Evolutionary conservation across 2,888 invertebrate species (phyloP).

Genomic region (Lucinisca nassula): DNA sequence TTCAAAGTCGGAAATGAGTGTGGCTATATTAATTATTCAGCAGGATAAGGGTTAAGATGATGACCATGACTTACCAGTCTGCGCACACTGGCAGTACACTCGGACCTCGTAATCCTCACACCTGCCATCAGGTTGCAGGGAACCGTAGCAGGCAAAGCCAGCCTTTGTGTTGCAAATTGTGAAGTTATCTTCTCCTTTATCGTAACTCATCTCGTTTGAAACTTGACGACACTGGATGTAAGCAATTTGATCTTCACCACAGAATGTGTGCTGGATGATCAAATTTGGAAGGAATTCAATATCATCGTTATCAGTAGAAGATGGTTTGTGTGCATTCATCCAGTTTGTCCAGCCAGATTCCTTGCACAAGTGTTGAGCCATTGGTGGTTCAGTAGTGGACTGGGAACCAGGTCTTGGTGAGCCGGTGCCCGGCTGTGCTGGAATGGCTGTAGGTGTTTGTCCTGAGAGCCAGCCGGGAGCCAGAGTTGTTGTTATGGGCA

Average conservation of each 20-base stretch:
- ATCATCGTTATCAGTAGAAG: constrained; percentile 64
- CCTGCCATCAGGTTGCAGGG: constrained; percentile 66
- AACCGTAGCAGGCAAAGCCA: constrained; percentile 55
- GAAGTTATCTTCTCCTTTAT: constrained; percentile 91
- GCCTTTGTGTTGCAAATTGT: constrained; percentile 76
- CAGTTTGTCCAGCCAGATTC: constrained; percentile 81
- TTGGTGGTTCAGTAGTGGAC: neutral
- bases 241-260: constrained; percentile 66
- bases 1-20: too few species aligned
- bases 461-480: constrained; percentile 56
- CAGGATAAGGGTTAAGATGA: too few species aligned
- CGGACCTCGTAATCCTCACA: constrained; percentile 85
- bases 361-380: constrained; percentile 52
- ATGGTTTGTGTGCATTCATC: constrained; percentile 75
- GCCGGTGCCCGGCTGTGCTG: constrained; percentile 20
- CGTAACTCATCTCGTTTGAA: constrained; percentile 67
- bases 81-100: constrained; percentile 84
- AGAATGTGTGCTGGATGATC: constrained; percentile 68
- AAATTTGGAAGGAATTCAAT: constrained; percentile 72
- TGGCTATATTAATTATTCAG: too few species aligned
- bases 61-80: constrained; percentile 34
- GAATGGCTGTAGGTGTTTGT: constrained; percentile 57
- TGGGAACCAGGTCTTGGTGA: constrained; percentile 5
- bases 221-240: constrained; percentile 67
- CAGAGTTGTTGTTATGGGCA: constrained; percentile 57